Evolutionary conservation across 2,113 vertebrate genomes (phyloP).

Genomic region (Holacanthus passer): DNA sequence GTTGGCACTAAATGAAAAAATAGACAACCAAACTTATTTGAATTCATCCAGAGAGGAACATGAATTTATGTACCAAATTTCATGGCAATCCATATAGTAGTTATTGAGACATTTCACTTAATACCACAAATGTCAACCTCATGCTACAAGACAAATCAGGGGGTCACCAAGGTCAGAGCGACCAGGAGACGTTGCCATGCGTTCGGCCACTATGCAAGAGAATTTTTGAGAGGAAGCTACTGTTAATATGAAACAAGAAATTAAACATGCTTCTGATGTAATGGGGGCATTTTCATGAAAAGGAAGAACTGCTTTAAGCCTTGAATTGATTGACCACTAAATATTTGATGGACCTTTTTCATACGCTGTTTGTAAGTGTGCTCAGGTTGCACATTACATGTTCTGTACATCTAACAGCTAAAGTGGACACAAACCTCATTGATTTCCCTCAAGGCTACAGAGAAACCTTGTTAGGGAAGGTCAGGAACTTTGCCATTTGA

Average conservation of each 20-base stretch:
- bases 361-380: not conserved
- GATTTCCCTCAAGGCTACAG: conserved; percentile 16
- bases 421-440: conserved; percentile 18
- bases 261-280: not conserved
- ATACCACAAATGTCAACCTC: not conserved
- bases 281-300: not conserved
- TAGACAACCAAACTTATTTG: no score
- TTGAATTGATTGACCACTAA: conserved; percentile 3
- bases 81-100: not conserved
- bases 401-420: conserved; percentile 11
- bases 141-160: not conserved
- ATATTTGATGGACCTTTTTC: conserved; percentile 11
- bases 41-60: not conserved
- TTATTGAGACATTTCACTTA: not conserved
- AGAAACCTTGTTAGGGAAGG: conserved; percentile 22
- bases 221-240: not conserved
- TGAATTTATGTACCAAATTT: not conserved
- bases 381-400: conserved; percentile 5
- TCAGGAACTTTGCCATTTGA: conserved; percentile 21
- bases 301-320: not conserved
- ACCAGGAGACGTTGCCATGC: not conserved
- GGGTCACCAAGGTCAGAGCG: not conserved
- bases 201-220: not conserved
- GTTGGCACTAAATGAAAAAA: no score
- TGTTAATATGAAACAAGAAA: not conserved